These are phyloP conservation scores for Tenrec ecaudatus DNA, from an alignment of 2,113 vertebrate species.

Conservation along the genomic window DNA sequence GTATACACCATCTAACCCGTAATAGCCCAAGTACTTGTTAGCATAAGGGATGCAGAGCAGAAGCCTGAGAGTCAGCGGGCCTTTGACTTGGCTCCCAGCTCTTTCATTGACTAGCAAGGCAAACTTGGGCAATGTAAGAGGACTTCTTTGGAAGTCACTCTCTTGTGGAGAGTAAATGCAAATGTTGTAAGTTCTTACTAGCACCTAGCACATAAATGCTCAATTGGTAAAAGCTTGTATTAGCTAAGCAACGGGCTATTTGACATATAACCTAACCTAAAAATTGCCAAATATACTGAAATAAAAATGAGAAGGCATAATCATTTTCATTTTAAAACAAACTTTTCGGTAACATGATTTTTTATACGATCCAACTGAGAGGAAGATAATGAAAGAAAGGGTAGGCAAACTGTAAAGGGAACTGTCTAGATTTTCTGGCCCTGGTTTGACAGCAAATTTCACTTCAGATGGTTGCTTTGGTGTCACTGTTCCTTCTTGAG, in stretches of 20 bases:
- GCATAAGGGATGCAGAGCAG: background rate
- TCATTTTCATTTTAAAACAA: conserved; percentile 18
- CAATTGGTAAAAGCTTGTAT: conserved; percentile 21
- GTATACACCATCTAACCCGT: background rate
- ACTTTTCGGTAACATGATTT: too few relatives aligned
- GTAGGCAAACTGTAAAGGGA: background rate
- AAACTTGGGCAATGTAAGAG: background rate
- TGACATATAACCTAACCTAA: background rate
- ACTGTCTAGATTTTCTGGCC: background rate
- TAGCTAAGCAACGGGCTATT: background rate
- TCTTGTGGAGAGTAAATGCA: conserved; percentile 24
- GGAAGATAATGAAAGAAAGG: background rate
- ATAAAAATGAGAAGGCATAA: conserved; percentile 12
- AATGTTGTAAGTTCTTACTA: conserved; percentile 32
- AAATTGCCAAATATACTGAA: background rate
- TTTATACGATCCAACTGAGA: background rate
- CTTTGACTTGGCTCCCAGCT: background rate
- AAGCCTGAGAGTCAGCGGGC: background rate
- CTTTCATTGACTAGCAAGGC: background rate
- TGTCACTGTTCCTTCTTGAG: background rate
- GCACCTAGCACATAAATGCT: conserved; percentile 13
- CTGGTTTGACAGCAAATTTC: conserved; percentile 27
- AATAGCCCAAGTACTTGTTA: background rate
- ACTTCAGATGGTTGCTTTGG: conserved; percentile 14
- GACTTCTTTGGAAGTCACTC: background rate